Base-by-base conservation (phyloP, 2,113 vertebrate species). In the Perognathus longimembris region DNA sequence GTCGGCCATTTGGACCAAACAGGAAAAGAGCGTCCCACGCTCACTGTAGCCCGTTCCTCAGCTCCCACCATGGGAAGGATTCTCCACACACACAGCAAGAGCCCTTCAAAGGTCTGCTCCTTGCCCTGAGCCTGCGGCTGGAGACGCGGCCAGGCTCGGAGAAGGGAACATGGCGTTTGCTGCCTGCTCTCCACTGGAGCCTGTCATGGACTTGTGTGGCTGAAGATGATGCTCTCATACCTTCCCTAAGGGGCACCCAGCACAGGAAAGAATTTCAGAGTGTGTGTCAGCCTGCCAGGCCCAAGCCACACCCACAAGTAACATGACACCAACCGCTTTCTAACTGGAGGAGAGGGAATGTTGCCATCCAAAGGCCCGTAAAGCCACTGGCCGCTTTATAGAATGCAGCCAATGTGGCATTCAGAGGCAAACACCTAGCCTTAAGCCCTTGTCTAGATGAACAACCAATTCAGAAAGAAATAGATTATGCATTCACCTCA, bases 381-480 rank as follows among this genome's bases (percentile, higher is more conserved):
- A 26, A 70, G 59, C 14, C n/a, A 40, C 17, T 34, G 7, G 2
- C 45, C 18, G 28, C 28, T 88, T 32, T 84, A 54, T 40, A 76
- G 54, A 76, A 64, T 1, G 54, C 74, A 24, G 10, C 71, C 76
- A 45, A 59, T 24, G 34, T 28, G 59, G 21, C 40, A n/a, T 34
- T 64, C 17, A 7, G 40, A 70, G 54, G 61, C 78, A 83, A 78
- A 75, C 14, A 14, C 50, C 10, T 79, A 38, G 7, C 61, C 40
- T 28, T 66, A 21, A 45, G 30, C 17, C 69, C n/a, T 57, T 61
- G 59, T 77, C 26, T 26, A 76, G 79, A 57, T 45, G 88, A 88
- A 54, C 5, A 83, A 66, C 42, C 42, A 57, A 59, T 36, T 91
- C n/a, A 28, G 42, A 79, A 94, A 54, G n/a, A 54, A 91, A 5